Percentiles rank a stretch among this genome's conserved stretches.
Conservation (phyloP, 2,113 vertebrate species). For the Gymnocephalus cernua region DNA sequence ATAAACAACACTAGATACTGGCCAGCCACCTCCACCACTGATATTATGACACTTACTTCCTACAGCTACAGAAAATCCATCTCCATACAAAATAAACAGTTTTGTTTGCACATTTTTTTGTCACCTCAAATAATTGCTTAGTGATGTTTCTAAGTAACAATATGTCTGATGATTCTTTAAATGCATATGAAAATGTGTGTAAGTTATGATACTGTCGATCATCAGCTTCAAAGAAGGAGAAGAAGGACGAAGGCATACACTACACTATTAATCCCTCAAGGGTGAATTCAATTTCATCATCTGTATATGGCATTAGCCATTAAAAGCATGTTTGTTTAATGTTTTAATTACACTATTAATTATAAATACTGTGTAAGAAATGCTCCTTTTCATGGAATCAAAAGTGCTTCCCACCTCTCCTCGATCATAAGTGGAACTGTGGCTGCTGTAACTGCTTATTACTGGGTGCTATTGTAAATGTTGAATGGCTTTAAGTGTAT, state of each 20-base stretch:
- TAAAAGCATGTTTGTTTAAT: background rate
- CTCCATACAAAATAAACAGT: no score
- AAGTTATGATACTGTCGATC: background rate
- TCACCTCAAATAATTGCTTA: no score
- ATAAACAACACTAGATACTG: background rate
- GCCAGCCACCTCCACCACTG: no score
- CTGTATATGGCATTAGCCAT: background rate
- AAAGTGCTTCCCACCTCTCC: conserved; percentile 22
- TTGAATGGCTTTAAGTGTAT: conserved; percentile 40
- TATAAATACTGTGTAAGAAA: background rate
- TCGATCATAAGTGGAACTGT: conserved; percentile 9
- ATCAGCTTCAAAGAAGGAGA: background rate
- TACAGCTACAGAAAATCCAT: background rate
- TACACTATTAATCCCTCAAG: background rate
- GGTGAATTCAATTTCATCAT: background rate
- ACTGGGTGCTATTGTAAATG: conserved; percentile 20
- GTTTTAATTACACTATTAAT: conserved; percentile 10
- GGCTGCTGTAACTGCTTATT: conserved; percentile 38
- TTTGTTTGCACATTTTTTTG: no score
- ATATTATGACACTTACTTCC: background rate
- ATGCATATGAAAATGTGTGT: background rate
- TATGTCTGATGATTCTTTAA: background rate
- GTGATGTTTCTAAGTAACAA: no score
- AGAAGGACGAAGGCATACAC: background rate
- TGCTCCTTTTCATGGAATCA: conserved; percentile 2